These are phyloP conservation scores for Phainopepla nitens DNA, from an alignment of 2,113 vertebrate genomes.

Conservation along the genomic window DNA sequence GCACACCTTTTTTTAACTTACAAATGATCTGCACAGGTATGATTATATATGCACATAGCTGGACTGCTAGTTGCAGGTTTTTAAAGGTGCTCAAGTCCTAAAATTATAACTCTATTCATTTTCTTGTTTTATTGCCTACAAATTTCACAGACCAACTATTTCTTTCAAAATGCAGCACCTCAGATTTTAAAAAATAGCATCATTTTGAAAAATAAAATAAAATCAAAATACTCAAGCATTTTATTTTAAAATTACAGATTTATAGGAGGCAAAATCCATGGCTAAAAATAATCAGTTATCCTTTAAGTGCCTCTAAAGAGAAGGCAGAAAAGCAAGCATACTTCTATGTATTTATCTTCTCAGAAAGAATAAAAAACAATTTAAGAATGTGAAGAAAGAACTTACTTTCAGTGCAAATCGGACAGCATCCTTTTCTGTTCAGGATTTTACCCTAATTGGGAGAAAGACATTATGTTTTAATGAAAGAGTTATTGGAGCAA, in stretches of 20 bases:
- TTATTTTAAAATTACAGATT: background rate
- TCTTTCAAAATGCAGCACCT: background rate
- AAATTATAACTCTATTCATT: background rate
- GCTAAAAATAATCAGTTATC: background rate
- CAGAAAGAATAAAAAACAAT: background rate
- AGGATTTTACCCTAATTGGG: slow-evolving; percentile 93
- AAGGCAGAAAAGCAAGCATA: background rate
- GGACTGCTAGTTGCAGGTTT: background rate
- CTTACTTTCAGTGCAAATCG: slow-evolving; percentile 99
- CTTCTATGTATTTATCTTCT: background rate
- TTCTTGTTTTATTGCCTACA: background rate
- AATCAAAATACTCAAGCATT: background rate
- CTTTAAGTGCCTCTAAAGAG: background rate
- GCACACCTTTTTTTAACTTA: background rate
- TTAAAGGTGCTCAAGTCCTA: background rate
- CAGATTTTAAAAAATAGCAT: background rate
- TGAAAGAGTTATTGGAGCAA: slow-evolving; percentile 1
- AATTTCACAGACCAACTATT: background rate
- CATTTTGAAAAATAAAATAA: background rate
- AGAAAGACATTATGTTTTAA: slow-evolving; percentile 63
- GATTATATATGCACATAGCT: background rate
- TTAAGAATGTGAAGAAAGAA: slow-evolving; percentile 71
- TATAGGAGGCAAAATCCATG: background rate
- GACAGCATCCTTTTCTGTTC: slow-evolving; percentile 97
- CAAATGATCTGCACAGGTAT: background rate